Percentiles rank a stretch among this genome's conserved stretches.
These are phyloP conservation scores for Tyrannus savana DNA, from an alignment of 2,113 vertebrate genomes.

Conservation along the genomic window DNA sequence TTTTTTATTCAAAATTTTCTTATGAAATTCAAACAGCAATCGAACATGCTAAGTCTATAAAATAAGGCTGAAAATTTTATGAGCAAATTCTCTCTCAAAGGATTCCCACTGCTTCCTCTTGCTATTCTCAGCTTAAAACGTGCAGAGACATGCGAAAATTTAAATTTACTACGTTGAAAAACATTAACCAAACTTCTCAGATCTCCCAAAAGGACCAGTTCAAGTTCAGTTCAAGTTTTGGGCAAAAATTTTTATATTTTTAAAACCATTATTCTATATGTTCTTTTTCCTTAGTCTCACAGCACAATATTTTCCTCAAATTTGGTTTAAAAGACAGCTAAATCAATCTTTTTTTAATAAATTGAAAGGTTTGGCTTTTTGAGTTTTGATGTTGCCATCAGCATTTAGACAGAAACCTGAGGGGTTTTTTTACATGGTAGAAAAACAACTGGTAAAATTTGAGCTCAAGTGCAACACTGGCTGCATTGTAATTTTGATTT, in stretches of 20 bases:
- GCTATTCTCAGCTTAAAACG: conserved; percentile 25
- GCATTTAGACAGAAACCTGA: not conserved
- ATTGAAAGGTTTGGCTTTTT: not conserved
- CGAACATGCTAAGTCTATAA: not conserved
- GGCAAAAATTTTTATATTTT: not conserved
- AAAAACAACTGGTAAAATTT: not conserved
- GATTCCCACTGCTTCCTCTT: conserved; percentile 41
- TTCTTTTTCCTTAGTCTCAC: not conserved
- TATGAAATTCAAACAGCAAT: not conserved
- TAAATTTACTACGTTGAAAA: conserved; percentile 48
- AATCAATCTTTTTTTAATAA: not conserved
- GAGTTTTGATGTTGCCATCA: not conserved
- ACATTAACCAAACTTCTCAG: conserved; percentile 45
- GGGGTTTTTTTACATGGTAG: not conserved
- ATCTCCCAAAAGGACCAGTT: not conserved
- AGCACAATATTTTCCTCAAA: not conserved
- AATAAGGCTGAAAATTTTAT: conserved; percentile 53
- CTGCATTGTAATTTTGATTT: not conserved
- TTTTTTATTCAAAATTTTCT: not conserved
- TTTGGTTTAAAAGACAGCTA: not conserved
- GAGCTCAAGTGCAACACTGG: not conserved
- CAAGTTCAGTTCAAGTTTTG: conserved; percentile 32
- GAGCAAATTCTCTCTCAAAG: conserved; percentile 10
- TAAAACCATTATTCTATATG: not conserved
- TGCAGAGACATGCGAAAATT: conserved; percentile 24